Base-by-base conservation (phyloP, 1,140 invertebrate genomes). In the Drosophila lacteicornis region DNA sequence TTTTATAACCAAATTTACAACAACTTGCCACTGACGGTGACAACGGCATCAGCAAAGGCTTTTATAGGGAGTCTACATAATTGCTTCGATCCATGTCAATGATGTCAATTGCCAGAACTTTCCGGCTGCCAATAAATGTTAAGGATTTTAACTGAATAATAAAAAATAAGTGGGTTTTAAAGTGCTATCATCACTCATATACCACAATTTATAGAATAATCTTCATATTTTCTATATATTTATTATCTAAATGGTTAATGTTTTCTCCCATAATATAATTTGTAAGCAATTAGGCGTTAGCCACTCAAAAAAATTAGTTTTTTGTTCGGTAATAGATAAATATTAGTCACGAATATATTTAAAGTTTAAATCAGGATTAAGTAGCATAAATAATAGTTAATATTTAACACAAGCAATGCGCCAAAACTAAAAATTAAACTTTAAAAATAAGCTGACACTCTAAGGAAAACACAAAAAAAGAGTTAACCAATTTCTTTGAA, bases 1-100 rank as follows among this genome's bases (percentile, higher is more conserved):
- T 87, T 87, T 87, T 87, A 87, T 88, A 87, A 87, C 84, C 77
- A 62, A 88, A 80, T 78, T 84, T 81, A 86, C 79, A 85, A 85
- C 75, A 86, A 86, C 66, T 86, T 70, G 63, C 66, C 70, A 59
- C 50, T 56, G 62, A 25, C 63, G 38, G 50, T 13, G 67, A 63
- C 55, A 68, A 56, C 62, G 63, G 53, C 65, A 33, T 33, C 30
- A 3, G 30, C 27, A 33, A 33, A 33, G 30, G 30, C 33, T 36
- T 12, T 50, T 11, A 3, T 57, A 71, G 42, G 67, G 46, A 67
- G 33, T 60, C 51, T 50, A 61, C 60, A 84, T 84, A 80, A 83
- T 84, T 84, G 56, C 38, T 65, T 12, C 25, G 43, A 45, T 63
- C 63, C 38, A 27, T 49, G 53, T 43, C 45, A 71, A 49, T 56